Evolutionary conservation across 2,113 vertebrate species (phyloP).

Genomic region (Platichthys flesus): DNA sequence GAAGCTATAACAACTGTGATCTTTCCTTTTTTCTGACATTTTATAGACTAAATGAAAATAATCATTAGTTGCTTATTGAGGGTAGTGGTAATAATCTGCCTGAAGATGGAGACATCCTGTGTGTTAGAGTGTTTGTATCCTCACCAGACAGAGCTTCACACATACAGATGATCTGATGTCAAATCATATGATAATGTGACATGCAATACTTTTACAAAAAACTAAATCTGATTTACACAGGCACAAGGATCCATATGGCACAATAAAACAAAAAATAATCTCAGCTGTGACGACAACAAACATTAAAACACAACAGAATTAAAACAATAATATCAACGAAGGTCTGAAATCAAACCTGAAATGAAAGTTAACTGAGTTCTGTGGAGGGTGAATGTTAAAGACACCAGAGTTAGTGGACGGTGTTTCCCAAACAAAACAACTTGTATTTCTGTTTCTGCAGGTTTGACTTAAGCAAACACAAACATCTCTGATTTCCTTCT

Average conservation of each 20-base stretch:
- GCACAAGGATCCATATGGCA: constrained; percentile 61
- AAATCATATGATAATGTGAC: background rate
- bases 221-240: constrained; percentile 41
- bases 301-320: constrained; percentile 17
- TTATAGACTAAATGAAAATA: background rate
- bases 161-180: background rate
- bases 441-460: background rate
- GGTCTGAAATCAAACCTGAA: constrained; percentile 22
- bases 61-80: background rate
- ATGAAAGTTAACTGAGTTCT: background rate
- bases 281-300: constrained; percentile 23
- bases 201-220: background rate
- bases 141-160: background rate
- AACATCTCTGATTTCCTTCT: background rate
- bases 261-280: constrained; percentile 45
- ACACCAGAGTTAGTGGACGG: background rate
- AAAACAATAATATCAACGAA: background rate
- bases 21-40: background rate
- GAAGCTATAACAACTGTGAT: no score
- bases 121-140: constrained; percentile 25
- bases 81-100: background rate
- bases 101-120: background rate
- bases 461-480: background rate
- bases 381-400: no score
- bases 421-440: background rate